Evolutionary conservation across 2,113 vertebrate species (phyloP), one percentile per base, ranked within the genome.

Genomic region (Phalacrocorax pelagicus): DNA sequence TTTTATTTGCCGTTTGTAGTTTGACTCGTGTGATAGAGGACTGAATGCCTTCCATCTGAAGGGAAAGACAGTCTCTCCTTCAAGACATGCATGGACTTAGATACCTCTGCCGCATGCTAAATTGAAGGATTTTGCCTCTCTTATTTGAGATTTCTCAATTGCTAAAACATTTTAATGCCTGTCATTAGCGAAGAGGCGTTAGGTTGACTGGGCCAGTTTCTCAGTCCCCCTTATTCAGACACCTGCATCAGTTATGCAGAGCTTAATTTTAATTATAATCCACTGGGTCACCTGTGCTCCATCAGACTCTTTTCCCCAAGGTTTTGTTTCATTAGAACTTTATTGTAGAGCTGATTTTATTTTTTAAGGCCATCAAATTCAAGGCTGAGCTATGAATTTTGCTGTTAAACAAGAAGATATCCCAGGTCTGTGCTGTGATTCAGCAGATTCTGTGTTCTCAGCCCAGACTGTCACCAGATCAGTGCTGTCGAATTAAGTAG

Each of bases 391-490:
- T 59, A 1, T 59, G 87, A 86, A 38, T 88, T 94, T 73, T 75
- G 27, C 51, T 75, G 38, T 62, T 86, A 55, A 94, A 44, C 42
- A 75, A 65, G 89, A 70, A 90, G 59, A 55, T 81, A 78, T 51
- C 73, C 63, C 54, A 44, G 62, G 74, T 83, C 62, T 85, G 91
- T 77, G 93, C 91, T 3, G 36, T 97, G 95, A 92, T 96, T 94
- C 95, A 96, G 95, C 96, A 96, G 46, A 91, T 95, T 93, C 83
- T 93, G 80, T 17, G 4, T 57, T 86, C 90, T 81, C 91, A 81
- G 88, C 75, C 66, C 19, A 11, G 88, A 91, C 95, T 97, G 94
- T 86, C 93, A 83, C 91, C 84, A 83, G 38, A 86, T 87, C 78
- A 15, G 22, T 26, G 78, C 93, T 95, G 89, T 80, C 2, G 36